Base-by-base conservation (phyloP, 2,113 vertebrate species). In the Perca schrenkii region DNA sequence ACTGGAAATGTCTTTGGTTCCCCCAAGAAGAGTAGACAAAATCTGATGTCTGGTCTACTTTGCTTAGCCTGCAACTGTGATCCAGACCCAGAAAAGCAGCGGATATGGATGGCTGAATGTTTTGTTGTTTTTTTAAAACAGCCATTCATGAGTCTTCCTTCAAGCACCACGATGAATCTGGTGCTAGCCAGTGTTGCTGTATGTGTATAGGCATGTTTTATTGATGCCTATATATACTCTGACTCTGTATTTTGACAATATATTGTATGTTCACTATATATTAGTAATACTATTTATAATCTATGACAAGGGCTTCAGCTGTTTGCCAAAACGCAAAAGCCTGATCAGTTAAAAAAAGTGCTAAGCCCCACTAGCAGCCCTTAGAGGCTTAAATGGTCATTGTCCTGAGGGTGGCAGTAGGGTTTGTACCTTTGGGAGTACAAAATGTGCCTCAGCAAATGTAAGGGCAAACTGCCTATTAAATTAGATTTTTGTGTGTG, bases 401-500 rank as follows among this genome's bases (percentile, higher is more conserved):
- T 49, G 60, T 54, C 22, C 46, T 75, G 21, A 75, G 22, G 21
- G 7, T 17, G 31, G 43, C 28, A 46, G 71, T 15, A 22, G 22
- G 15, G 25, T 43, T 25, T 40, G 31, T 49, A 64, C 6, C 57
- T 40, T 56, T 53, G 16, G 47, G 58, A 57, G 8, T 6, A 13
- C 4, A 63, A 54, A 79, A 68, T 68, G 31, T 46, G 49, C 43
- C 58, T 22, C 7, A 64, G 25, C 7, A 70, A 53, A 53, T 75
- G 8, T 53, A 63, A 75, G 15, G 15, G 12, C 36, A 79, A 54
- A 53, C 34, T 43, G 63, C 13, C 50, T 13, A 49, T 62, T 85
- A 49, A 68, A 80, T 68, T 50, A 22, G 16, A 60, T 54, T 77
- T 47, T 40, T 21, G 49, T 46, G 15, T 62, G 70, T 58, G 49